Evolutionary conservation across 2,797 vertebrate genomes (phyloP), one percentile per base, ranked within the genome.

Genomic region (Adrianichthys oophorus): DNA sequence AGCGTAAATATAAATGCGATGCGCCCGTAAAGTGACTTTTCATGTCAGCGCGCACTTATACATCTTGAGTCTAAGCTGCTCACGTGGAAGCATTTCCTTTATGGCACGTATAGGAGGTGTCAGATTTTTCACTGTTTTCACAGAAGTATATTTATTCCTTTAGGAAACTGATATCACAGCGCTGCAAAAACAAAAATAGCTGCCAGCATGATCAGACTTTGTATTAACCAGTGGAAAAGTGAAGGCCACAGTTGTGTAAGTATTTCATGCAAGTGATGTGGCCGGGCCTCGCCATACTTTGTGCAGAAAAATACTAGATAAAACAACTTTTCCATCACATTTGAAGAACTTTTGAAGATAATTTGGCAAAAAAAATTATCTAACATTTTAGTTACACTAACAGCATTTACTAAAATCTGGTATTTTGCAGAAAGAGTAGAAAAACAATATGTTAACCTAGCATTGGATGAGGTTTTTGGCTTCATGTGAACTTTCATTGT

Each of bases 241-340:
- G 63, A 55, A 79, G 80, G 63, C 66, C 76, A 50, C 48, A 46
- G 58, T 83, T 68, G 59, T 82, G 73, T 68, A 78, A 77, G 81
- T 68, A 74, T 88, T 83, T 70, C 56, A 59, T 56, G 46, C 43
- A 65, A 74, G 65, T 76, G 84, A 81, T 86, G 75, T 54, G 56
- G 72, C 63, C 72, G 37, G 41, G 57, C 52, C 51, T 74, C 21
- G 59, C 41, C 48, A 21, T 74, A 65, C 48, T 21, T 51, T 47
- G 56, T 47, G 52, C 65, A 23, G 43, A 67, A 59, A 60, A 58
- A 64, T 52, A 76, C 64, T 37, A 52, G 43, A 59, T 82, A 78
- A 76, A 32, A 19, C 74, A 63, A 76, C 55, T 48, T 15, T 44
- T 74, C 62, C 41, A 29, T 49, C 49, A 8, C 4, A 4, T 65